These are phyloP conservation scores for Pentalonia nigronervosa DNA, from an alignment of 1,140 invertebrate species.

Conservation along the genomic window DNA sequence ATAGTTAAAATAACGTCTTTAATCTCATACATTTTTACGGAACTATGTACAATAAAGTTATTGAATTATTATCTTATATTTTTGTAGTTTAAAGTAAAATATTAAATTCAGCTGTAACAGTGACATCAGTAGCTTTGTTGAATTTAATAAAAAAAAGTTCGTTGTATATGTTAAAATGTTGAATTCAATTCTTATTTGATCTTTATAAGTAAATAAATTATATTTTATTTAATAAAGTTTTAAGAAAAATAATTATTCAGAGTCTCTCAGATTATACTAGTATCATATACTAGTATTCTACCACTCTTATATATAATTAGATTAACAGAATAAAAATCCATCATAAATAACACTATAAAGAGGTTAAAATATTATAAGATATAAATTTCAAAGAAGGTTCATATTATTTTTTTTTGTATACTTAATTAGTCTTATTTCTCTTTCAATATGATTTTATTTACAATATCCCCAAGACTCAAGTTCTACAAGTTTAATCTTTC, in stretches of 20 bases:
- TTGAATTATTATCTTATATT: background rate
- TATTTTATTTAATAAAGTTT: slow-evolving; percentile 11
- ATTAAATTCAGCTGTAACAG: background rate
- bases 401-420: background rate
- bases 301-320: background rate
- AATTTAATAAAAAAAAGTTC: background rate
- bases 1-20: background rate
- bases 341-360: background rate
- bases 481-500: background rate
- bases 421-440: background rate
- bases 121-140: background rate
- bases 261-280: background rate
- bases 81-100: background rate
- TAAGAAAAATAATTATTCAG: background rate
- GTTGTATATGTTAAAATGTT: background rate
- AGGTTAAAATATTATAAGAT: slow-evolving; percentile 9
- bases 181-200: background rate
- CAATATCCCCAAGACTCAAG: background rate
- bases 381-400: background rate
- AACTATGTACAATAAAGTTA: background rate
- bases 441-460: background rate
- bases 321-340: slow-evolving; percentile 5
- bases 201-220: background rate
- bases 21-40: background rate
- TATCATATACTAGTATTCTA: background rate